Conservation (phyloP, 2,888 invertebrate genomes). For the Synergus japonicus region DNA sequence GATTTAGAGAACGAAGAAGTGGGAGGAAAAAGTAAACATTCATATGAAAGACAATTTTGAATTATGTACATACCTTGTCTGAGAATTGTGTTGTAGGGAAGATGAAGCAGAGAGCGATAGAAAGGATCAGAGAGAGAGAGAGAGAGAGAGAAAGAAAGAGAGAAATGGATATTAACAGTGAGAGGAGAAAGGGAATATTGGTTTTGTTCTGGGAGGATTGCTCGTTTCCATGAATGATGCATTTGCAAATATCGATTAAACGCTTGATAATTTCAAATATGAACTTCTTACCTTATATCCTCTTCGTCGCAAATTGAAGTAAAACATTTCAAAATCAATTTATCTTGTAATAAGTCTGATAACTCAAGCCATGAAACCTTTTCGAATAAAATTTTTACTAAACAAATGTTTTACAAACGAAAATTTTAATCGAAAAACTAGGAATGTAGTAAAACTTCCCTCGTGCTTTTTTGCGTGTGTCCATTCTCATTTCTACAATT, state of each 20-base stretch:
- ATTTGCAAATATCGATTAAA: constrained; percentile 3
- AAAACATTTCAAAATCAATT: neutral
- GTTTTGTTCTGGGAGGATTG: constrained; percentile 7
- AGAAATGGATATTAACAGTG: neutral
- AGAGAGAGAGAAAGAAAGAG: too few relatives aligned
- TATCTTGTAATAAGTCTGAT: neutral
- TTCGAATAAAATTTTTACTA: neutral
- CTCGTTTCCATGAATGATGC: constrained; percentile 7
- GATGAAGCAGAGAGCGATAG: neutral
- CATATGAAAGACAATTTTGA: neutral
- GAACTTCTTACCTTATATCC: neutral
- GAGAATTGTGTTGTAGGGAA: neutral
- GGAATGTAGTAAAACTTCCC: neutral
- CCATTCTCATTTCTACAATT: constrained; percentile 2
- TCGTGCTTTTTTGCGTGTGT: neutral
- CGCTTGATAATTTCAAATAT: constrained; percentile 2
- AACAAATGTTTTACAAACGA: neutral
- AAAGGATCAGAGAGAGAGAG: neutral
- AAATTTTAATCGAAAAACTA: neutral
- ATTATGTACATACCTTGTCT: neutral
- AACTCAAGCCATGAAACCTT: neutral
- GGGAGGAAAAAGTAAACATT: neutral
- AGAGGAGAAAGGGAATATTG: neutral
- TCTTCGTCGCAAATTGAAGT: neutral
- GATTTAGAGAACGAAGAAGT: neutral